Percentiles rank a stretch among this genome's conserved stretches.
Conservation (phyloP, 2,113 vertebrate species). For the Caracal caracal region DNA sequence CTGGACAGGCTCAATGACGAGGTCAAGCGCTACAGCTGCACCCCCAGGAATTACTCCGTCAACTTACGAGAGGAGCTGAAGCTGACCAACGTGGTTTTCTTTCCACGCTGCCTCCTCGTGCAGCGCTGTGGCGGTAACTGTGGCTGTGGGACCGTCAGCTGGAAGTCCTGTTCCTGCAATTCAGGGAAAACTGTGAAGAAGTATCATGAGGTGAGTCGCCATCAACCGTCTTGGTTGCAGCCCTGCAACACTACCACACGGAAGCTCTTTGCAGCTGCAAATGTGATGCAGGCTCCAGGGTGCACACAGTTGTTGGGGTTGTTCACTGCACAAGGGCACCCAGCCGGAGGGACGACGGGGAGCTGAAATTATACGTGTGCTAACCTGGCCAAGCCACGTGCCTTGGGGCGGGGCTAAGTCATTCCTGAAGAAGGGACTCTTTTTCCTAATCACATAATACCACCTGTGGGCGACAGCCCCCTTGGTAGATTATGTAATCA, state of each 20-base stretch:
- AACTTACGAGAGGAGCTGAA: conserved; percentile 95
- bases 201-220: conserved; percentile 92
- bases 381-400: background rate
- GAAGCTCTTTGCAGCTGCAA: no score
- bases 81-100: conserved; percentile 93
- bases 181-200: conserved; percentile 92
- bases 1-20: conserved; percentile 96
- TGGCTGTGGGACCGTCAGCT: conserved; percentile 91
- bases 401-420: background rate
- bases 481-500: background rate
- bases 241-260: background rate
- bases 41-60: conserved; percentile 95
- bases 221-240: background rate
- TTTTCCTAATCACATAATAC: background rate
- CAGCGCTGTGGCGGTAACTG: conserved; percentile 97
- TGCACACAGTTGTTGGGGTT: background rate
- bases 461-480: background rate
- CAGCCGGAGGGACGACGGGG: background rate
- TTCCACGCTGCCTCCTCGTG: conserved; percentile 96
- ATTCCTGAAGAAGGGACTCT: background rate
- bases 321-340: background rate
- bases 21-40: conserved; percentile 97
- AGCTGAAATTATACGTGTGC: background rate
- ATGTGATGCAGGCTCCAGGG: fast-evolving
- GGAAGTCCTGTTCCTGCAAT: conserved; percentile 93